Evolutionary conservation across 2,113 vertebrate genomes (phyloP), one percentile per base, ranked within the genome.

Genomic region (Dasypus novemcinctus): DNA sequence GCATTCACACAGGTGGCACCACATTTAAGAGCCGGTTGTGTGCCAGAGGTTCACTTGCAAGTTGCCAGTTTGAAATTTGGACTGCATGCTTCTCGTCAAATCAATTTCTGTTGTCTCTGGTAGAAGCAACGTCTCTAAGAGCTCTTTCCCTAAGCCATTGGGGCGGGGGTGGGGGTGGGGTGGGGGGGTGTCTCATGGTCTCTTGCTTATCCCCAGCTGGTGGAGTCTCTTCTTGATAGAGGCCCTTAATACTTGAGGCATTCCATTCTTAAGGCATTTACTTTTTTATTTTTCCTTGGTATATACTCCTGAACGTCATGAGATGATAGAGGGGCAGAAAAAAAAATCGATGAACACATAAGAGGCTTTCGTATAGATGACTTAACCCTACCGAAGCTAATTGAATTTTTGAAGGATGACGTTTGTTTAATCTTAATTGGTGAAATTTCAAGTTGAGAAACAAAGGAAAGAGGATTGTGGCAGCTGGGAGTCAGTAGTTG

Each of bases 391-490:
- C 31, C 5, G 18, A 85, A 20, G 57, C 80, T 57, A 72, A 78
- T 57, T 71, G 54, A 1, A 33, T 43, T 81, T 95, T 92, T 76
- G 2, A 92, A 52, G 52, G 25, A 76, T 8, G 23, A 84, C 10
- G 2, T 89, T n/a, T 81, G 61, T 57, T 63, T 76, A 59, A 52
- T 31, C 43, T 78, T 79, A 75, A 57, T 21, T 81, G 85, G 68
- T 78, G 78, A 63, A n/a, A 79, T 79, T 93, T 95, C 76, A 92
- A 78, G n/a, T 69, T 63, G 27, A 87, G 57, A 92, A 94, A 69
- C 2, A n/a, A 29, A 72, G 5, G 43, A 63, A 78, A 69, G 38
- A 74, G 52, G 23, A 41, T n/a, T 14, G 21, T 85, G 81, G 29
- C 21, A 8, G 15, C 23, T 59, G 25, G 49, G 72, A 33, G 14